Base-by-base conservation (phyloP, 64 coral and sea anemone genomes). In the Actinia tenebrosa region DNA sequence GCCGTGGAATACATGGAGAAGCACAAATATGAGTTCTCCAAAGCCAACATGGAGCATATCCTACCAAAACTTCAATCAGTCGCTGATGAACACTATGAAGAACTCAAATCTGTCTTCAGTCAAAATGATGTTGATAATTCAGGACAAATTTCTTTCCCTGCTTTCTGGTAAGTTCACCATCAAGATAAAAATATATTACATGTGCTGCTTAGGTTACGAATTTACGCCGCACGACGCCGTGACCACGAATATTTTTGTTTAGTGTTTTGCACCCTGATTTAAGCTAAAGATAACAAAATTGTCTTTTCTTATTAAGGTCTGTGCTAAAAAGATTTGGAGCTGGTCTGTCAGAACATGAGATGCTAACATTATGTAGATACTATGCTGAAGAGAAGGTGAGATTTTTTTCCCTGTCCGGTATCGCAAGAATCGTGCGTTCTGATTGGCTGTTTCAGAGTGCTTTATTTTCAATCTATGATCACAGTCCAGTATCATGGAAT, bases 1-100 rank as follows among this genome's bases (percentile, higher is more conserved):
- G 97, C 97, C 13, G 97, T 99, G 45, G 55, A 87, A 44, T 99
- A 99, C 79, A 99, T 99, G 89, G 97, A 99, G 64, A 92, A 99
- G 85, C 91, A 99, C 71, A 53, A 84, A 1, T 14, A 84, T 0
- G 93, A 99, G 56, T 99, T 95, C 53, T 84, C 86, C 53, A 93
- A 99, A 53, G 97, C 97, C 4, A 99, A 99, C 44, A 62, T 99
- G 17, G 84, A 87, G 16, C 90, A 92, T 78, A 92, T 99, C 63
- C 87, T 99, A 10, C 93, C 93, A 14, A 99, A 99, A 88, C 90
- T 99, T 42, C 95, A 94, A 56, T 79, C 78, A 56, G 82, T 99
- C 37, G 78, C 94, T 7, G 97, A 99, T 58, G 86, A 93, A 16
- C 77, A 99, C 77, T 94, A 95, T 43, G 93, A 99, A 72, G 86